Base-by-base conservation (phyloP, 2,888 invertebrate genomes). In the Hybos culiciformis region DNA sequence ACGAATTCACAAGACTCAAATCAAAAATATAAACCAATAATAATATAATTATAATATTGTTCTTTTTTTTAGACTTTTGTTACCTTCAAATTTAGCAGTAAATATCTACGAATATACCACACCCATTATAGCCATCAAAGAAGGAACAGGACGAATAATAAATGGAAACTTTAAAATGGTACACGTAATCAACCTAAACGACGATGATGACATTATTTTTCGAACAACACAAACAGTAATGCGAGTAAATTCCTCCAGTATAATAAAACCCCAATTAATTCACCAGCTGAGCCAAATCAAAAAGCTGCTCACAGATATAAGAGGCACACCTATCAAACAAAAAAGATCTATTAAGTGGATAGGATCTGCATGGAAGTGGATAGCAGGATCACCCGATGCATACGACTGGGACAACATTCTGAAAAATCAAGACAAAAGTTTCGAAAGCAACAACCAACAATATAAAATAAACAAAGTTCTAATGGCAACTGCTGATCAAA, bases 351-450 rank as follows among this genome's bases (percentile, higher is more conserved):
- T 26, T 26, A 26, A 26, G 3, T 46, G 50, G 44, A 29, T 49
- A 8, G 45, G 45, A 29, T 37, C 48, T 2, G 47, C 47, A 6
- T 48, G 46, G 46, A 46, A 50, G 29, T 50, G 47, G 46, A 26
- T 48, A 9, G 48, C 48, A 12, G 43, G 44, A 23, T 42, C 12
- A 24, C 37, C 40, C n/a, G 40, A 43, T 17, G 43, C 43, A 9
- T 31, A 39, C 9, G 39, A 43, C 15, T 43, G 39, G 36, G 36
- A 39, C 12, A 19, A 15, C 7, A 39, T 40, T 15, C 31, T 20
- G 7, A 39, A 37, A 36, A 40, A 24, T 31, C 9, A 31, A 31
- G n/a, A 12, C 12, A 5, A 8, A 31, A 12, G 5, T 12, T 12
- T 31, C n/a, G 9, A 31, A 31, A 8, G n/a, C 9, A 31, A 31